These are phyloP conservation scores for Todiramphus chloris DNA, from an alignment of 2,113 vertebrate genomes.

Conservation along the genomic window DNA sequence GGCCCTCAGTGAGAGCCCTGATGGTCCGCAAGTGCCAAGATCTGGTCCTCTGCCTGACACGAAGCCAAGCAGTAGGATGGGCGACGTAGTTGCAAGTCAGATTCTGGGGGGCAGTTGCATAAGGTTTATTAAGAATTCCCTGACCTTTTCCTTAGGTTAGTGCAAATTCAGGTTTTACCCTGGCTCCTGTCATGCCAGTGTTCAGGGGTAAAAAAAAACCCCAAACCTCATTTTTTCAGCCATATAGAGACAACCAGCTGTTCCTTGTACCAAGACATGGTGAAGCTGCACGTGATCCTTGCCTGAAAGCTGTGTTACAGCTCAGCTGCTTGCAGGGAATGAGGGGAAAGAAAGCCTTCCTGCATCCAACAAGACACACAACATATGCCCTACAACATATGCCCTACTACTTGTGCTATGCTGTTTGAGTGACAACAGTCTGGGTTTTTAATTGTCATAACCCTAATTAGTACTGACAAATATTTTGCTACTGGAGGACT, in stretches of 20 bases:
- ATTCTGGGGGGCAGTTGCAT: background rate
- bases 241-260: background rate
- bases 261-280: background rate
- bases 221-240: background rate
- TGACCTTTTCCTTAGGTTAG: background rate
- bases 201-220: background rate
- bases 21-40: background rate
- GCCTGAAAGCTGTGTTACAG: background rate
- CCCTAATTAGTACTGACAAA: constrained; percentile 14
- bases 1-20: background rate
- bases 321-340: background rate
- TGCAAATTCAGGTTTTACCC: background rate
- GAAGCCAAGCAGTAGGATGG: background rate
- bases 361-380: background rate
- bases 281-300: background rate
- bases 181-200: background rate
- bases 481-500: background rate
- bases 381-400: background rate
- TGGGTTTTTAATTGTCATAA: background rate
- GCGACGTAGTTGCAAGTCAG: background rate
- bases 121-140: background rate
- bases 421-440: background rate
- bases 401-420: background rate
- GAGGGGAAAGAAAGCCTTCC: background rate
- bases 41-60: background rate